Evolutionary conservation across 2,888 invertebrate species (phyloP).

Genomic region (Agonopterix subpropinquella): DNA sequence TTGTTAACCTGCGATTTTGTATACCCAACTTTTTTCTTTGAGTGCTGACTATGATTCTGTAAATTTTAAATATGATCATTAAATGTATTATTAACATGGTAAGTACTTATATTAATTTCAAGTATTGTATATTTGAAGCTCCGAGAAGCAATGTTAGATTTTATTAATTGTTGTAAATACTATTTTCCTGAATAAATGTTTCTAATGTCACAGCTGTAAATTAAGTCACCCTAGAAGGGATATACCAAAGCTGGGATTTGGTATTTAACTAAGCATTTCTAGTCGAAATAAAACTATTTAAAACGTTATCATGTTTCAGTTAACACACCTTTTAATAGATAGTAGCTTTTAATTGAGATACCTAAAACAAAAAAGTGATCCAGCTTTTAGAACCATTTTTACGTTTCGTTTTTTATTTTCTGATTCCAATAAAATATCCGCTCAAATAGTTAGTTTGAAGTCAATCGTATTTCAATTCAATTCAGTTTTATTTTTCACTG

Average conservation of each 20-base stretch:
- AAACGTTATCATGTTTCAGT: conserved; percentile 5
- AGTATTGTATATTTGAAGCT: too few relatives aligned
- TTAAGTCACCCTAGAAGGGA: conserved; percentile 23
- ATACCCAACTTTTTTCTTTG: too few relatives aligned
- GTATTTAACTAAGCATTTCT: conserved; percentile 43
- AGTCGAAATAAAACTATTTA: conserved; percentile 51
- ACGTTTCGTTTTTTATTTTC: conserved; percentile 10
- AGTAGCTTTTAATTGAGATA: too few relatives aligned
- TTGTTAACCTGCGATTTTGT: too few relatives aligned
- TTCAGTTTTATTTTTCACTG: background rate
- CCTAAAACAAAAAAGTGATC: too few relatives aligned
- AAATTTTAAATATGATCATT: too few relatives aligned
- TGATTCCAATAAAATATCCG: conserved; percentile 1
- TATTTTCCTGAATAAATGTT: conserved; percentile 35
- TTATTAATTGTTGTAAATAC: conserved; percentile 28
- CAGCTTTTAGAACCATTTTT: conserved; percentile 1
- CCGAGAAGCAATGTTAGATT: background rate
- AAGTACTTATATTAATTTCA: too few relatives aligned
- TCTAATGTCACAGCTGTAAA: conserved; percentile 18
- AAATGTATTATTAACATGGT: too few relatives aligned
- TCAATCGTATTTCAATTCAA: background rate
- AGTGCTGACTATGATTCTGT: too few relatives aligned
- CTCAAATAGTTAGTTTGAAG: background rate
- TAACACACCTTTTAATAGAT: too few relatives aligned
- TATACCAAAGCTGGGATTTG: conserved; percentile 37